Base-by-base conservation (phyloP, 2,888 invertebrate genomes). In the Bombyx huttoni region DNA sequence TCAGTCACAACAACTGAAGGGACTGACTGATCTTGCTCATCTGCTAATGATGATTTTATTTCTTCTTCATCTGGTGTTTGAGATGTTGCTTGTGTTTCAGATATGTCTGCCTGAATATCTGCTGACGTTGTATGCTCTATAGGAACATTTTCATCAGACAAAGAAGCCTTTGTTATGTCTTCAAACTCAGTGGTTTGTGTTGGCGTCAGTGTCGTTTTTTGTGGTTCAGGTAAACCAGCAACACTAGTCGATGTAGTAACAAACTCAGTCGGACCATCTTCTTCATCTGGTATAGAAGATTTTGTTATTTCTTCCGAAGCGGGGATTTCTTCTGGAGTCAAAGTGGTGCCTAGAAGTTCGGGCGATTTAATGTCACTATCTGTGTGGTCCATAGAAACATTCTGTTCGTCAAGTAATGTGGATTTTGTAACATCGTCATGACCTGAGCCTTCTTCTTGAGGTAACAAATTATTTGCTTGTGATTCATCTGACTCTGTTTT, bases 41-140 rank as follows among this genome's bases (percentile, higher is more conserved):
- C 24, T 24, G 24, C 5, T 40, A 12, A 40, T 40, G 12, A 40
- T 8, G 40, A 12, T 40, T 10, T 40, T 40, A 40, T 10, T 33
- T 48, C 48, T 14, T 33, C 48, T n/a, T n/a, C 10, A 24, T 33
- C 8, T 33, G 9, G 33, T 33, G 9, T 33, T 33, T 24, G 8
- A 33, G n/a, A 10, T 13, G 10, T 46, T 48, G 51, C 48, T 46
- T 55, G 51, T 10, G 50, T 51, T 35, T 48, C 45, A 24, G 40
- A 33, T 51, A 49, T 24, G 48, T 50, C 46, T 12, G 53, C 33
- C 46, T 47, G 40, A 35, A 49, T 40, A 14, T 52, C 47, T 48
- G 49, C 9, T 33, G 33, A 9, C 9, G 48, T 14, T 33, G 33
- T n/a, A 33, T 10, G 9, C n/a, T 48, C 48, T 33, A 12, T 13